Base-by-base conservation (phyloP, 2,888 invertebrate species). In the Habrosyne pyritoides region DNA sequence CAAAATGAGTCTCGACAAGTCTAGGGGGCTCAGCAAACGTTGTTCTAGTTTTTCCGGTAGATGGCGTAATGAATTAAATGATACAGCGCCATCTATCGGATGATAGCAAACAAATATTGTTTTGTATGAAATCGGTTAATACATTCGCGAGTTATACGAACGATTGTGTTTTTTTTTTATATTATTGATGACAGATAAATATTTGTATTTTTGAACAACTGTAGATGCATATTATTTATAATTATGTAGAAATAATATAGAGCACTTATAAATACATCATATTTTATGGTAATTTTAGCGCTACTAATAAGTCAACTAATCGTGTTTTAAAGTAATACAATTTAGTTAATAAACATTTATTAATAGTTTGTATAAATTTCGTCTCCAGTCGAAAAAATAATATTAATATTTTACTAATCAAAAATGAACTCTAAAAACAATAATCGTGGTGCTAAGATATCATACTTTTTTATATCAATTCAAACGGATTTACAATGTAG, bases 401-500 rank as follows among this genome's bases (percentile, higher is more conserved):
- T 22, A 60, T 53, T 47, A 55, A 54, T 61, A 2, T 18, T 24
- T 28, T 14, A 5, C 3, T 14, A 8, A n/a, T 24, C 0, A n/a
- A 26, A 24, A 48, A n/a, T 10, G 7, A 49, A 26, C 14, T 28
- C 14, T 28, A 26, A 18, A 54, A 51, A 59, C 53, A 57, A 60
- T 64, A 69, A 71, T 28, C 72, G 68, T 78, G 88, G 87, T 89
- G 88, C 88, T 89, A 86, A 79, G 76, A 76, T 68, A 77, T 74
- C 61, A 71, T 77, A 76, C 75, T 73, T 75, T 70, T 73, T 75
- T 73, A 61, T 64, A 66, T 69, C 71, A 64, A 75, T 67, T 61
- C 71, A 70, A 71, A 18, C 42, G 42, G 42, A 42, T 68, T 66
- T 70, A 71, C 63, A 66, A 53, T 75, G 67, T 78, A 77, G 67